Conservation (phyloP, 2,797 vertebrate genomes). For the Myioborus melanocephalus region DNA sequence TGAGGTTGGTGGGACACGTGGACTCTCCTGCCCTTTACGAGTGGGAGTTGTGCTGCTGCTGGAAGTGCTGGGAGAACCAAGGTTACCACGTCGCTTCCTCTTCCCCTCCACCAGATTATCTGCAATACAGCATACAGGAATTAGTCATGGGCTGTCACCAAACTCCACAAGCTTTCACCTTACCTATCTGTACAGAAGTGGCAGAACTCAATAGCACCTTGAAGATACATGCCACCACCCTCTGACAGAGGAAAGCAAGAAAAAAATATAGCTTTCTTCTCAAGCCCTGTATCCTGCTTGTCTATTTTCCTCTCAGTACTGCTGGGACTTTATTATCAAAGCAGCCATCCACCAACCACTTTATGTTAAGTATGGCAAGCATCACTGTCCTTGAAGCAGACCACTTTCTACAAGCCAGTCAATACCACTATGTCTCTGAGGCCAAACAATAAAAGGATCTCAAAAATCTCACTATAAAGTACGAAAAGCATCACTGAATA, state of each 20-base stretch:
- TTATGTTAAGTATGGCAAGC: background rate
- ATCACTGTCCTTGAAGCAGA: background rate
- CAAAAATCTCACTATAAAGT: background rate
- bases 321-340: background rate
- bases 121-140: constrained; percentile 14
- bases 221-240: background rate
- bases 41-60: constrained; percentile 78
- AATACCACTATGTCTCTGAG: background rate
- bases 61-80: constrained; percentile 73
- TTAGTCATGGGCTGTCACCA: background rate
- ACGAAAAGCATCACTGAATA: background rate
- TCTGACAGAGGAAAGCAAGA: background rate
- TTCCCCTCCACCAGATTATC: constrained; percentile 98
- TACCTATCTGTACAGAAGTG: background rate
- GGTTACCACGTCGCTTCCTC: constrained; percentile 83
- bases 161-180: background rate
- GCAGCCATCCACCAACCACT: background rate
- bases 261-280: background rate
- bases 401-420: background rate
- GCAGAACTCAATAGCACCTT: background rate
- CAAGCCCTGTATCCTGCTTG: background rate
- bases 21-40: constrained; percentile 78
- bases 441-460: background rate
- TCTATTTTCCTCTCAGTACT: background rate
- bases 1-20: constrained; percentile 72